phyloP scores from a whole-genome alignment of 2,797 vertebrate species.

The Petrocephalus schoutedeni region DNA sequence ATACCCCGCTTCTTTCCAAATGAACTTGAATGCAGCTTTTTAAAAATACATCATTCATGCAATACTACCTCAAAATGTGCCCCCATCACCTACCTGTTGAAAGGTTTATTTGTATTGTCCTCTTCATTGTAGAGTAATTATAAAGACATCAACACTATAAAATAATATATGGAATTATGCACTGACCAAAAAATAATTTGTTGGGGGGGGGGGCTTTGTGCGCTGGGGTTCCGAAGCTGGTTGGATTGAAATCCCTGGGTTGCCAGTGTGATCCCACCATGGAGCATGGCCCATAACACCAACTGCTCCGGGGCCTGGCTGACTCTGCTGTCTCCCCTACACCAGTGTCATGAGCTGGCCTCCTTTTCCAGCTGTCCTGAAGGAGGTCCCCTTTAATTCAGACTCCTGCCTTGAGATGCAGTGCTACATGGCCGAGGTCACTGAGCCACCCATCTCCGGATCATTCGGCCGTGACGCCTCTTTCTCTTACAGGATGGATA shows the following conservation, averaged over 20 bases:
- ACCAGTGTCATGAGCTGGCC: background rate
- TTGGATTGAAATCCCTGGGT: background rate
- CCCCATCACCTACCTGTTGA: background rate
- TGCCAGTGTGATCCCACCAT: background rate
- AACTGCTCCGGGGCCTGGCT: background rate
- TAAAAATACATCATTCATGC: background rate
- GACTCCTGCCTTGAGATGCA: background rate
- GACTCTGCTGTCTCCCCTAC: background rate
- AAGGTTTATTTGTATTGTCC: background rate
- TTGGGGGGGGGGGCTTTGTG: background rate
- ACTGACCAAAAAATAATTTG: background rate
- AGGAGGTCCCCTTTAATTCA: background rate
- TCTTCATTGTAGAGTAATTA: background rate
- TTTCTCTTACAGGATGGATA: slow-evolving; percentile 80
- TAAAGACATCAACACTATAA: background rate
- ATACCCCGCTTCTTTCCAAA: background rate
- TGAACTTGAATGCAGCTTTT: background rate
- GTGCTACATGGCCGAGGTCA: background rate
- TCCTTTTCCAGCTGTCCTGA: too few species aligned
- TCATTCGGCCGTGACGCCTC: background rate
- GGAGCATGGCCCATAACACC: background rate
- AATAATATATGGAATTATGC: background rate
- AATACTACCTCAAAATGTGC: background rate
- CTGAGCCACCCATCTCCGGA: background rate
- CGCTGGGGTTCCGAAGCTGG: background rate